Evolutionary conservation across 2,113 vertebrate genomes (phyloP).

Genomic region (Notarius lentiginosus): DNA sequence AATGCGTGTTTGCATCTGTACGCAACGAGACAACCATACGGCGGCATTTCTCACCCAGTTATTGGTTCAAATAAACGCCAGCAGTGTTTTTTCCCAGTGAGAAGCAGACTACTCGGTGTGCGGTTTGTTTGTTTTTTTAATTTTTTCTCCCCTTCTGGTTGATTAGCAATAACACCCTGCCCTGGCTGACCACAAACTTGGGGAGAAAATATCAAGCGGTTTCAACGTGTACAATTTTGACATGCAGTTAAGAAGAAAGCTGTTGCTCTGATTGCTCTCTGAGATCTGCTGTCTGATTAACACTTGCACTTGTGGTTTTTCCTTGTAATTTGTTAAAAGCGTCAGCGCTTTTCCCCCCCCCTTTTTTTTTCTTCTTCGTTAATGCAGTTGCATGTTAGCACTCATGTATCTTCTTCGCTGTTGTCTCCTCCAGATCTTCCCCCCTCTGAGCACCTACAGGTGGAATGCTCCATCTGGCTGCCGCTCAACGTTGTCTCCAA

Average conservation of each 20-base stretch:
- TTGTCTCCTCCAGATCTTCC: constrained; percentile 79
- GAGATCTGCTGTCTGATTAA: background rate
- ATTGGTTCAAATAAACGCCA: background rate
- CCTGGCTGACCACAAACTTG: background rate
- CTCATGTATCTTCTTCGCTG: too few relatives aligned
- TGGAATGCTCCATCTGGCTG: constrained; percentile 88
- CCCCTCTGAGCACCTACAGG: constrained; percentile 86
- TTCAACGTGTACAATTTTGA: background rate
- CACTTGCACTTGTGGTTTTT: background rate
- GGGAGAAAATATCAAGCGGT: background rate
- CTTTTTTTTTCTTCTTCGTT: background rate
- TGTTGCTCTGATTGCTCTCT: background rate
- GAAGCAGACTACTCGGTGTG: background rate
- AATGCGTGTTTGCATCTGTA: background rate
- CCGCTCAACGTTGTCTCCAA: constrained; percentile 91
- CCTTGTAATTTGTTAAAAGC: background rate
- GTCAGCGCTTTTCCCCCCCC: background rate
- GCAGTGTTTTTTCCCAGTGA: background rate
- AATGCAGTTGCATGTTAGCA: background rate
- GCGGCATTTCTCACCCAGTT: background rate
- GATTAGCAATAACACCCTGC: background rate
- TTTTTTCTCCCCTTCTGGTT: background rate
- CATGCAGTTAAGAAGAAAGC: too few relatives aligned
- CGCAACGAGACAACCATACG: background rate
- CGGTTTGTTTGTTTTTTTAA: background rate